A percentile compares a stretch with the other conserved stretches of the same genome.
These are phyloP conservation scores for Philypnodon macrostomus DNA, from an alignment of 2,797 vertebrate species.

Conservation along the genomic window DNA sequence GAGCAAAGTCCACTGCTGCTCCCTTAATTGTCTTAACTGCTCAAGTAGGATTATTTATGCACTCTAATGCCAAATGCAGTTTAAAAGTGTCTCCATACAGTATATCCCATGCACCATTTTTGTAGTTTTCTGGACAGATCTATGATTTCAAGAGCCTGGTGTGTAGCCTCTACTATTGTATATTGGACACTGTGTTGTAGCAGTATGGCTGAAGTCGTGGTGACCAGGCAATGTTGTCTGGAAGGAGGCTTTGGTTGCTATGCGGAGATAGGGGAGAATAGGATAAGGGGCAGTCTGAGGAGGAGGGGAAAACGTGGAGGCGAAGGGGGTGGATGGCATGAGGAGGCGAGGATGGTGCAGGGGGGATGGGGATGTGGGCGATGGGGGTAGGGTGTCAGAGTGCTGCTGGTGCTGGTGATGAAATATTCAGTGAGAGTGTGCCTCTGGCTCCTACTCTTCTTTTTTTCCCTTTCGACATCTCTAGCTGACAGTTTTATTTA, in stretches of 20 bases:
- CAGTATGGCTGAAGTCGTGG: constrained; percentile 30
- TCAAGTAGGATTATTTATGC: constrained; percentile 4
- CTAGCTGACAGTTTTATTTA: constrained; percentile 79
- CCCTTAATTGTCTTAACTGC: constrained; percentile 6
- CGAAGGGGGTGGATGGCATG: constrained; percentile 44
- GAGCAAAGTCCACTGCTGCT: constrained; percentile 1
- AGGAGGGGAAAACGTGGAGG: constrained; percentile 45
- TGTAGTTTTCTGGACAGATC: background rate
- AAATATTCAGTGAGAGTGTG: constrained; percentile 83
- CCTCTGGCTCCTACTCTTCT: constrained; percentile 67
- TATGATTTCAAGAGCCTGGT: too few species aligned
- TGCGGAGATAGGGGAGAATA: constrained; percentile 61
- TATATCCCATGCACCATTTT: too few species aligned
- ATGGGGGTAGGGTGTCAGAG: constrained; percentile 71
- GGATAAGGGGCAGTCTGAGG: constrained; percentile 64
- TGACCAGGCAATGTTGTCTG: constrained; percentile 56
- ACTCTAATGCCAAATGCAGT: background rate
- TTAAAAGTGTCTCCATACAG: too few species aligned
- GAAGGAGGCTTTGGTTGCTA: constrained; percentile 63
- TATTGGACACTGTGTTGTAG: background rate
- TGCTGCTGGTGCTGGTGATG: constrained; percentile 68
- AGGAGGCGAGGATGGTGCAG: constrained; percentile 48
- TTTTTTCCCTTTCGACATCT: constrained; percentile 65
- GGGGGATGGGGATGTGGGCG: constrained; percentile 50
- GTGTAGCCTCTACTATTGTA: background rate